Conservation (phyloP, 1,140 invertebrate genomes). For the Eufriesea mexicana region DNA sequence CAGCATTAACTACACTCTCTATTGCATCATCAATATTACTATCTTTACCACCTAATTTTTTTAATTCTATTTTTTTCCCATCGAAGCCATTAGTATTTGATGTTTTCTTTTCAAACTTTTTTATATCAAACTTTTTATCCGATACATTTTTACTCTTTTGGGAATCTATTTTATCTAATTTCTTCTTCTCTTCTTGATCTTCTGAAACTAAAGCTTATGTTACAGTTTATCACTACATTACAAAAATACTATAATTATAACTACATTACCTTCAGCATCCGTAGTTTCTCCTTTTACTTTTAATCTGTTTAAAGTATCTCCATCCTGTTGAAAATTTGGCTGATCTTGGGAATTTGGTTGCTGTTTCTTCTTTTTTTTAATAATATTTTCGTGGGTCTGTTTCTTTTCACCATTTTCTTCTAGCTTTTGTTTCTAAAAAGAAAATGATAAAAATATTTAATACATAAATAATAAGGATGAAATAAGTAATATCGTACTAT, state of each 20-base stretch:
- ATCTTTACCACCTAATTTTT: slow-evolving; percentile 71
- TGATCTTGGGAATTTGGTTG: slow-evolving; percentile 41
- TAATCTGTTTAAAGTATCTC: slow-evolving; percentile 70
- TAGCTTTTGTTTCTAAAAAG: slow-evolving; percentile 77
- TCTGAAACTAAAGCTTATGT: slow-evolving; percentile 56
- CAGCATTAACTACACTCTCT: slow-evolving; percentile 84
- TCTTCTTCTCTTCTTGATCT: slow-evolving; percentile 78
- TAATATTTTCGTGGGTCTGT: slow-evolving; percentile 74
- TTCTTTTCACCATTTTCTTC: slow-evolving; percentile 77
- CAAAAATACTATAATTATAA: background rate
- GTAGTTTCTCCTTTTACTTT: slow-evolving; percentile 78
- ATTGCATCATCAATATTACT: slow-evolving; percentile 81
- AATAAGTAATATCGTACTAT: slow-evolving; percentile 22
- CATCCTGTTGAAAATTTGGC: slow-evolving; percentile 76
- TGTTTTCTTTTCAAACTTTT: slow-evolving; percentile 75
- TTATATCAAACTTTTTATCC: slow-evolving; percentile 76
- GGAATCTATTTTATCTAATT: slow-evolving; percentile 65
- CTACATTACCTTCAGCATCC: slow-evolving; percentile 69
- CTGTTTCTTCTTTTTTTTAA: slow-evolving; percentile 76
- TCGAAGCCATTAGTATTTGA: slow-evolving; percentile 72
- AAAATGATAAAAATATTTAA: slow-evolving; percentile 23
- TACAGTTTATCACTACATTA: background rate
- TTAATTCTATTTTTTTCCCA: slow-evolving; percentile 72
- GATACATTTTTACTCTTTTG: slow-evolving; percentile 58
- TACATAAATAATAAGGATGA: background rate